Base-by-base conservation (phyloP, 2,797 vertebrate genomes). In the Lepidocolaptes lacrymiger region DNA sequence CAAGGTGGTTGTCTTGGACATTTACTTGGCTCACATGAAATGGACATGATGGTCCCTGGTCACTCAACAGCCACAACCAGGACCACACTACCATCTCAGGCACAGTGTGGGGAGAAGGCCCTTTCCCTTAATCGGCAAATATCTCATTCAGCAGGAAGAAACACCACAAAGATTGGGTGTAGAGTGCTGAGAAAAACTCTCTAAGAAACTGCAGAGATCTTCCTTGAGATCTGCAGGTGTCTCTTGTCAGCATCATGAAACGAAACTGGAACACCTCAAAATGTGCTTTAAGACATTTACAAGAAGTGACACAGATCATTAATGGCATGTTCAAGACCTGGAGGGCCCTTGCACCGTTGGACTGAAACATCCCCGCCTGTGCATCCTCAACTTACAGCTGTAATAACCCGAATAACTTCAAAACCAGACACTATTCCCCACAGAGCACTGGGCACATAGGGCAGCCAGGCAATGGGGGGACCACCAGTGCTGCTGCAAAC, bases 391-490 rank as follows among this genome's bases (percentile, higher is more conserved):
- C 28, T 63, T 32, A 51, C 4, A 84, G 55, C 48, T 61, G 26
- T 30, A 73, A 68, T 14, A 86, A 76, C 56, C 43, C 20, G 22
- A 56, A 10, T 5, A 71, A 74, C 44, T 89, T 44, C 16, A 79
- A 74, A 71, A 24, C 1, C 55, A 92, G 59, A 41, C 10, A 30
- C 22, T 32, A 7, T 14, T 58, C 19, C 21, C n/a, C 48, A 46
- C 30, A 2, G 10, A 66, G 74, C 74, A 54, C 58, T 7, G 27
- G 32, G n/a, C 34, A 52, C 0, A 0, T 0, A 28, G 48, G 85
- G 37, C 62, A 68, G 61, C 12, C 14, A 5, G 52, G 77, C 51
- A 58, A 2, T 2, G 22, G 49, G 43, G 41, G 28, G 52, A n/a
- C 54, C 44, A 49, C 26, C 44, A 44, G 34, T 12, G 30, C 66